Conservation (phyloP, 1,140 invertebrate genomes). For the Littorina saxatilis region DNA sequence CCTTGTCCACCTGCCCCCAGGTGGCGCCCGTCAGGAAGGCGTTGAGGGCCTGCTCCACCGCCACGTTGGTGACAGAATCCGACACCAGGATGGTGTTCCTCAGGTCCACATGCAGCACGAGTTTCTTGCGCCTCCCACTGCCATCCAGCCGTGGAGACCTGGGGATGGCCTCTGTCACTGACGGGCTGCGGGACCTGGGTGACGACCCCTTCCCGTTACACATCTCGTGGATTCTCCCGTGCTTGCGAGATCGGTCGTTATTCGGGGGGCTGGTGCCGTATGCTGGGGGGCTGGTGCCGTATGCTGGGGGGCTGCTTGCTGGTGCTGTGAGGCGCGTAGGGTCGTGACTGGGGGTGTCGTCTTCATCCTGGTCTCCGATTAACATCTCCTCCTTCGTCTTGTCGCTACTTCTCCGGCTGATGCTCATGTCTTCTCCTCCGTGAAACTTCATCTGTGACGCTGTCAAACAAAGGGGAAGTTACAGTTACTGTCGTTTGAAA, state of each 20-base stretch:
- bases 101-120: conserved; percentile 74
- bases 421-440: background rate
- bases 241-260: background rate
- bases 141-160: conserved; percentile 1
- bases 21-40: conserved; percentile 70
- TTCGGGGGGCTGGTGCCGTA: background rate
- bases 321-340: background rate
- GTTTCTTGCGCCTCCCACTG: conserved; percentile 58
- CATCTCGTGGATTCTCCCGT: background rate
- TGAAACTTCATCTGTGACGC: too few species aligned
- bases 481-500: too few species aligned
- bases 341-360: background rate
- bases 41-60: conserved; percentile 72
- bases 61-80: conserved; percentile 71
- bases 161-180: background rate
- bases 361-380: background rate
- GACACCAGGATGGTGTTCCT: conserved; percentile 73
- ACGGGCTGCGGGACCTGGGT: background rate
- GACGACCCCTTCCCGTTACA: background rate
- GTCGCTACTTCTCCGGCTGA: background rate
- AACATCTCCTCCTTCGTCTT: background rate
- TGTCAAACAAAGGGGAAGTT: too few species aligned
- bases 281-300: too few species aligned
- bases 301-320: background rate
- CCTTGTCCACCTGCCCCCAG: conserved; percentile 64